Evolutionary conservation across 1,140 invertebrate species (phyloP), one percentile per base, ranked within the genome.

Genomic region (Trypoxylus dichotomus): DNA sequence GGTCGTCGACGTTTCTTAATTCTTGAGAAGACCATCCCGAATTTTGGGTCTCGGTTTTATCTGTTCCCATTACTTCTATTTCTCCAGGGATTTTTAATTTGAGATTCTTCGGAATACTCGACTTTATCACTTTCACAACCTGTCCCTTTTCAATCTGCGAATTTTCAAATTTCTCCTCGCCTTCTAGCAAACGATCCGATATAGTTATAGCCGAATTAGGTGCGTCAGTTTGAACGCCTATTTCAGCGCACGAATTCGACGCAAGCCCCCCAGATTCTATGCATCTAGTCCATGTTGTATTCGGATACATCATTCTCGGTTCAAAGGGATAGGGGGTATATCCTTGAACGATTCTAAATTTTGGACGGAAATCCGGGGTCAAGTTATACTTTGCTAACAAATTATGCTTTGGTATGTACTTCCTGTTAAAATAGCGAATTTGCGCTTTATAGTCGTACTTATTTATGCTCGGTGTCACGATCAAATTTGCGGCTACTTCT

Each of bases 261-360:
- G 32, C 0, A 2, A 37, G 5, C 0, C 32, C 5, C 10, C 32
- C 32, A 5, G 2, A 37, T 37, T 37, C 32, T 37, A 37, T 5
- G 10, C 32, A 37, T 37, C 10, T 37, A 37, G 2, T 21, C 60
- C 60, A 68, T 1, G 60, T 68, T 10, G 60, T 68, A 25, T 68
- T 68, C 5, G 60, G 60, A 15, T 68, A 68, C 24, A n/a, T 68
- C 8, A 10, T 68, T 68, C 27, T 24, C 15, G 24, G n/a, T 42
- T 73, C 3, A 58, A 73, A 77, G 6, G 11, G 54, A 15, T 77
- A 77, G 2, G 76, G 76, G 5, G 32, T 72, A n/a, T 58, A 29
- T 3, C 11, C 76, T n/a, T 68, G 63, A 3, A 77, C 71, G 13
- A 77, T n/a, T 58, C 42, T 25, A 63, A 77, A 77, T 19, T 74